Conservation (phyloP, 2,888 invertebrate species). For the Lepidonotus clava region DNA sequence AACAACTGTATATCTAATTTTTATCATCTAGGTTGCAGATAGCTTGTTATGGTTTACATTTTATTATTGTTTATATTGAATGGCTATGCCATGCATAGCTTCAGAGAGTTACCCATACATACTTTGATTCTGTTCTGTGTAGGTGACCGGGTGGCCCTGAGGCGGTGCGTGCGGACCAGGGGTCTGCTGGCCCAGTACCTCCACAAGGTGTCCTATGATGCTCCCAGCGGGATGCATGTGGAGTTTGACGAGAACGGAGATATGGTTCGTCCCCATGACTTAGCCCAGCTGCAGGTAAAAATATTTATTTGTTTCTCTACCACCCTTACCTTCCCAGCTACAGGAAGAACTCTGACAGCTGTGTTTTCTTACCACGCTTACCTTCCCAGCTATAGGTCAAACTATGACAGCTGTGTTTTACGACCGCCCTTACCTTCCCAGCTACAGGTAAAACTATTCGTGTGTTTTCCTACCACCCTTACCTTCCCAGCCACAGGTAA, state of each 20-base stretch:
- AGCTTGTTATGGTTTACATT: no score
- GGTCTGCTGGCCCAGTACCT: neutral
- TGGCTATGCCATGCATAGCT: no score
- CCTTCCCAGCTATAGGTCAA: no score
- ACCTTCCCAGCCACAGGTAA: neutral
- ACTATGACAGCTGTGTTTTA: no score
- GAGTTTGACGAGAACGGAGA: neutral
- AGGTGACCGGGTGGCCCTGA: neutral
- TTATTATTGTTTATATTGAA: no score
- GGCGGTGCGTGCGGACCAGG: neutral
- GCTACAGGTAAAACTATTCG: neutral
- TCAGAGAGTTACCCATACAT: no score
- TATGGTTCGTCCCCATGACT: neutral
- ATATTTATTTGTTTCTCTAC: neutral
- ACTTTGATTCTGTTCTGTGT: no score
- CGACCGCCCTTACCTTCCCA: no score
- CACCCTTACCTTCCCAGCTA: neutral
- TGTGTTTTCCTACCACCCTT: neutral
- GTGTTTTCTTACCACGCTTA: no score
- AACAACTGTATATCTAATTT: no score
- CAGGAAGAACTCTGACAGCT: no score
- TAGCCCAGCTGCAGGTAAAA: neutral
- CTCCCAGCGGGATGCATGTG: neutral
- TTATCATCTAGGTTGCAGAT: no score
- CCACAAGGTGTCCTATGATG: neutral